Base-by-base conservation (phyloP, 1,140 invertebrate species). In the Pachypeltis micranthus region DNA sequence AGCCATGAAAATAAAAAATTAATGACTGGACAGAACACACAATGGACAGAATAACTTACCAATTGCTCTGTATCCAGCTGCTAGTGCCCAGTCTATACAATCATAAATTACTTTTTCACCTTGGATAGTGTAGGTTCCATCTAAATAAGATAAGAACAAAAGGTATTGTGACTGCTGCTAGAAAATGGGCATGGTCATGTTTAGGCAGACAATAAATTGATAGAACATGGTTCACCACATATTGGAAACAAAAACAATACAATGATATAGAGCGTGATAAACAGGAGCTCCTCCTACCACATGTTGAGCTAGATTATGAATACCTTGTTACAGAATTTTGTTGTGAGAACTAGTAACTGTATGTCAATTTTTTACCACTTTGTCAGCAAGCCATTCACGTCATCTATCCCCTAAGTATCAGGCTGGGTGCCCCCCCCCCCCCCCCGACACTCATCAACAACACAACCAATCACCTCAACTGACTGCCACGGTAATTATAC, bases 101-200 rank as follows among this genome's bases (percentile, higher is more conserved):
- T 56, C 19, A 26, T 29, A 34, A 19, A 64, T 39, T 7, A 54
- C 3, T 21, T 64, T 31, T 3, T 25, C 14, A 3, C 63, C 58
- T 55, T 44, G 28, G 23, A 64, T 64, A 7, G 56, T 64, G 19
- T 64, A 64, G 2, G 63, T 64, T 29, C 63, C 63, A 61, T 60
- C 63, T 64, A 56, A 29, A 64, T 21, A 51, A 51, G 21, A 51
- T 21, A 21, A 51, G 21, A 21, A 39, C n/a, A n/a, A n/a, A n/a
- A n/a, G n/a, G n/a, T n/a, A n/a, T n/a, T n/a, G n/a, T n/a, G n/a
- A n/a, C n/a, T 51, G 19, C 23, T 21, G 19, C 12, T 14, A 51
- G 23, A 51, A 21, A 10, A 51, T 51, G 47, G 47, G 23, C 16
- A 39, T 16, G 31, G 7, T 39, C 7, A 39, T 39, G 7, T 39